A percentile compares a stretch with the other conserved stretches of the same genome.
These are phyloP conservation scores for Chlamydotis undulata DNA, from an alignment of 2,113 vertebrate species.

Conservation along the genomic window DNA sequence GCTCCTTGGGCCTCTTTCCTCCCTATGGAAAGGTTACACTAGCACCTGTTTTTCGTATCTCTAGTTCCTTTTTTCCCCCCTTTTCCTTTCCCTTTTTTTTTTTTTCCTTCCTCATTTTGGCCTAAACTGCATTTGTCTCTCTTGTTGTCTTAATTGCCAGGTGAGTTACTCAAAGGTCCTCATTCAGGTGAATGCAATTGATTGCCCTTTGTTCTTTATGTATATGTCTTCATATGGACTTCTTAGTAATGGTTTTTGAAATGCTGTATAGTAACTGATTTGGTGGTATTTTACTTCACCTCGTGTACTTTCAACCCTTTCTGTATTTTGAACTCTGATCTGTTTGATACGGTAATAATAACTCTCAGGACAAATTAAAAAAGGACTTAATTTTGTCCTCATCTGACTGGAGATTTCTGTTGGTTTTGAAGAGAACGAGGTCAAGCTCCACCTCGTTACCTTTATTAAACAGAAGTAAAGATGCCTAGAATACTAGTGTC, in stretches of 20 bases:
- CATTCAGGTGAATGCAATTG: fast-evolving
- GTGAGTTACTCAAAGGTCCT: not conserved
- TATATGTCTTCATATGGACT: fast-evolving
- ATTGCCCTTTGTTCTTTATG: not conserved
- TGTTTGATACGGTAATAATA: not conserved
- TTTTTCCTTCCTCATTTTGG: not conserved
- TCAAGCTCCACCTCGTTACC: not conserved
- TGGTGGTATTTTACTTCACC: not conserved
- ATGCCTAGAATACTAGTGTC: not conserved
- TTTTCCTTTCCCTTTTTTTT: no score
- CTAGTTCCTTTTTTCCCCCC: no score
- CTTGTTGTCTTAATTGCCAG: not conserved
- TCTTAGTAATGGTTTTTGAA: not conserved
- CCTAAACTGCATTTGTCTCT: not conserved
- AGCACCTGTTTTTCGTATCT: fast-evolving
- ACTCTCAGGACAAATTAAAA: not conserved
- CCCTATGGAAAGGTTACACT: not conserved
- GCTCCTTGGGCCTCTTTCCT: not conserved
- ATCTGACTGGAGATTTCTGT: not conserved
- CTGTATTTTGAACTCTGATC: not conserved
- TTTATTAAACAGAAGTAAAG: not conserved
- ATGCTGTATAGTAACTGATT: not conserved
- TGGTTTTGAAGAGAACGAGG: not conserved
- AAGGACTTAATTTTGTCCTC: not conserved
- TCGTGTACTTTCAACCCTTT: not conserved